Base-by-base conservation (phyloP, 1,140 invertebrate species). In the Drosophila parabipectinata region DNA sequence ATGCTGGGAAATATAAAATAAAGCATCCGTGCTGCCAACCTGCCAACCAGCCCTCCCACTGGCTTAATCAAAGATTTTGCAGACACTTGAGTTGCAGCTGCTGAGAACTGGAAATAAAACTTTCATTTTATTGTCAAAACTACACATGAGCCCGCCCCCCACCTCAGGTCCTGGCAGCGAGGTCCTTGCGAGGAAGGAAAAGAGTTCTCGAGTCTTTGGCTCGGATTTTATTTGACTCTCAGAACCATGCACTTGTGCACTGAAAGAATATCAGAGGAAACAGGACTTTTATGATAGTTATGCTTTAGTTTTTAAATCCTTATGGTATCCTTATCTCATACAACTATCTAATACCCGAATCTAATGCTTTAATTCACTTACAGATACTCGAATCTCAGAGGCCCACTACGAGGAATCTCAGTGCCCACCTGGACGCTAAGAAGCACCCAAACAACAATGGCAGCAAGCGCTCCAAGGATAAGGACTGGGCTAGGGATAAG, bases 371-470 rank as follows among this genome's bases (percentile, higher is more conserved):
- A 21, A 21, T 21, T 0, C 21, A 28, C 26, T 28, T 90, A 24
- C 80, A 90, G 88, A 81, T 90, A 77, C 83, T 90, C 54, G 79
- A 87, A 69, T 90, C 88, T 59, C 87, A 88, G 81, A 88, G 77
- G 79, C 78, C 85, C 75, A 72, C 68, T 68, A 67, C 66, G 52
- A 74, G 71, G 56, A 84, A 84, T 73, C 84, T 84, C 67, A 84
- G 47, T 76, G 80, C 72, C 72, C 77, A 84, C 62, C 80, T 84
- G 62, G 80, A 79, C 63, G 66, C 53, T 44, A 83, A 68, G 41
- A 74, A 64, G 63, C 52, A 57, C 62, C 44, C 44, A 77, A 64
- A 74, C 69, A 79, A 57, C 55, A 62, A 72, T 14, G 55, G 28
- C 45, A 63, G 39, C 59, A 76, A 69, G 32, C 44, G 44, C 3